Percentiles rank a stretch among this genome's conserved stretches.
Conservation (phyloP, 2,888 invertebrate species). For the Pristionchus japonicus region DNA sequence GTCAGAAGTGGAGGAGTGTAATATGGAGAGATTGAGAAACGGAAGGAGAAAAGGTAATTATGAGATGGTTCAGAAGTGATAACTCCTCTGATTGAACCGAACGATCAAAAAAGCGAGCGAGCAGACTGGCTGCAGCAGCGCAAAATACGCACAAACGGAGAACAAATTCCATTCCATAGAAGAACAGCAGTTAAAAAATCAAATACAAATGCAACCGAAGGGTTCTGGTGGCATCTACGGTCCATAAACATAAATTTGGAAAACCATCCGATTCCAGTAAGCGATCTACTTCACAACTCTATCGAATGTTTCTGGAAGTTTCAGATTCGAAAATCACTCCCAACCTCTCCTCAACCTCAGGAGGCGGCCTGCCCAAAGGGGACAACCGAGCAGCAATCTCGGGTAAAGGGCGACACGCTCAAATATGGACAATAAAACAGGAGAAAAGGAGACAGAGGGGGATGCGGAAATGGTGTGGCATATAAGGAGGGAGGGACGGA, state of each 20-base stretch:
- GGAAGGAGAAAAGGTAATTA: neutral
- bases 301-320: too few species aligned
- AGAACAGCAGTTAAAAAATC: too few species aligned
- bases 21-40: neutral
- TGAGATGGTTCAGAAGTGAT: neutral
- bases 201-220: too few species aligned
- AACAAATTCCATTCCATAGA: too few species aligned
- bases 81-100: neutral
- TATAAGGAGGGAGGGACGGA: conserved; percentile 10
- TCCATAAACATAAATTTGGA: too few species aligned
- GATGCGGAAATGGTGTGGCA: neutral
- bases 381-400: neutral
- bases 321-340: neutral
- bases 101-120: neutral
- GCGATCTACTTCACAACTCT: too few species aligned
- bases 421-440: conserved; percentile 28
- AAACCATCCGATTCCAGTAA: too few species aligned
- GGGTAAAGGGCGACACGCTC: neutral
- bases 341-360: neutral
- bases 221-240: too few species aligned
- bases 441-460: neutral
- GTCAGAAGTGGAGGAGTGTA: neutral
- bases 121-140: too few species aligned
- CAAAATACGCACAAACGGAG: too few species aligned
- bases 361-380: conserved; percentile 18